Evolutionary conservation across 1,140 invertebrate species (phyloP), one percentile per base, ranked within the genome.

Genomic region (Drosophila elegans): DNA sequence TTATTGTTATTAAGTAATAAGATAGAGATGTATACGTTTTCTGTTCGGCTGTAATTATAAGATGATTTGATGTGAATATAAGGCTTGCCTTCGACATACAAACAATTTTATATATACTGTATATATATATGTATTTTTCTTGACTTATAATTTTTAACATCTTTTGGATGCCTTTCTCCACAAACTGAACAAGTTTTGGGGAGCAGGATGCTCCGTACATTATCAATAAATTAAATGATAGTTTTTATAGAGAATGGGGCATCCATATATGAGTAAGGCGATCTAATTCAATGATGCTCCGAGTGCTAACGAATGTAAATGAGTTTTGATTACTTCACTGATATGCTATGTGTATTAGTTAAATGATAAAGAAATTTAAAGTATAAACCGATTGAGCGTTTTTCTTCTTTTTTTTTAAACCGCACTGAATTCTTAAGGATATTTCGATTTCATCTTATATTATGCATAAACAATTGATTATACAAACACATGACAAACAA

Each of bases 311-410:
- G 48, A 68, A 74, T 78, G 45, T 38, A 34, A 60, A 71, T 79
- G 45, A 52, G 46, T 56, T 71, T 73, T 68, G 60, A 75, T 72
- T 76, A 53, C 57, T 56, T 62, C 64, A 86, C 46, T 88, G 79
- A 86, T 86, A 86, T 82, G 82, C 80, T 52, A 53, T 57, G 63
- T 72, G 60, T 74, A 72, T 60, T 48, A 80, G 29, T 44, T 39
- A 57, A 68, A 16, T 36, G 36, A 69, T 44, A 41, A 42, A 56
- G 7, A 42, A 51, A 51, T 7, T 21, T 21, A 25, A 57, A 44
- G 32, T 38, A 21, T 21, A 61, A 38, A 55, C 25, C 41, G 59
- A 11, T 25, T 36, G 25, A 56, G 38, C 38, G 42, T 46, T 38
- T 4, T n/a, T 57, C 52, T 78, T 56, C 72, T 21, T 21, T 21